Base-by-base conservation (phyloP, 2,888 invertebrate genomes). In the Syrista parreyssii region DNA sequence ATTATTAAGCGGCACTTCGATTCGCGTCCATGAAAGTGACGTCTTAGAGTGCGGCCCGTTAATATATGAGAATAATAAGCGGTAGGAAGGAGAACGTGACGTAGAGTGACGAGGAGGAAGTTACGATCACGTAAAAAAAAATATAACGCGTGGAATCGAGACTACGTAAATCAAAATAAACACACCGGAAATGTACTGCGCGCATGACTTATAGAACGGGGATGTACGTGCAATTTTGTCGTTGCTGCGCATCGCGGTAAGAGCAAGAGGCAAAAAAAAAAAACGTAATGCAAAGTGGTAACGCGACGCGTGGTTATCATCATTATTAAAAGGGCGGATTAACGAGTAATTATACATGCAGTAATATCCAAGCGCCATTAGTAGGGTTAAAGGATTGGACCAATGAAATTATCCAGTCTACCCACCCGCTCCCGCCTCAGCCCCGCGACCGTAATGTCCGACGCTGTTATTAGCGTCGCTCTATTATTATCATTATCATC, bases 1-100 rank as follows among this genome's bases (percentile, higher is more conserved):
- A 74, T 74, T 74, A 74, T 74, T 74, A n/a, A 74, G 36, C 35
- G 74, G 33, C 74, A 36, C 36, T 36, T 33, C 33, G 35, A 55
- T 55, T 55, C 55, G 23, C 55, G 15, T 55, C 55, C 55, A 23
- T 55, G 15, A 55, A 23, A 55, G 23, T 55, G 55, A 2, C 55
- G 55, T 23, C 55, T 55, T 55, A 55, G 9, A 55, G 23, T 55
- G 23, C 23, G 55, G 2, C 9, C 55, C 55, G 55, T 0, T 55
- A 55, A 55, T 55, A 55, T 55, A 55, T 55, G 55, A 55, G 55
- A 55, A 55, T 55, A 23, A 23, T 55, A 2, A 55, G 23, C 23
- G 55, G 15, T 2, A 55, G 23, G 23, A 9, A 1, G 9, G 23
- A 1, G 55, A 9, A 23, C 15, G 55, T 55, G 55, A 55, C 55